phyloP scores from a whole-genome alignment of 2,113 vertebrate species.

The Rattus norvegicus region DNA sequence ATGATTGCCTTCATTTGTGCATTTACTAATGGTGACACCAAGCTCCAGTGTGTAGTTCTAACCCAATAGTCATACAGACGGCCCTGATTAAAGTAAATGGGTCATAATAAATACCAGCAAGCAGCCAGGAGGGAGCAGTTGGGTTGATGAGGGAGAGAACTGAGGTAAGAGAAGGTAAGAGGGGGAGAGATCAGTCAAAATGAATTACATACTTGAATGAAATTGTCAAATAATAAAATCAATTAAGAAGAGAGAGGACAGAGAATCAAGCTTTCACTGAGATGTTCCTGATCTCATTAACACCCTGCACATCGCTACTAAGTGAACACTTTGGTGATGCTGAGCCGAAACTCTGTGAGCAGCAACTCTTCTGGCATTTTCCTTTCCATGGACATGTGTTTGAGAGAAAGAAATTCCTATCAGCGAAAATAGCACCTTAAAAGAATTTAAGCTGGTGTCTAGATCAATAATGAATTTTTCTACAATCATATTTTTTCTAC shows the following conservation, averaged over 20 bases:
- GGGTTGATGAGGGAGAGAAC: background rate
- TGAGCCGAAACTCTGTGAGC: background rate
- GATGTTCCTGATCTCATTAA: no score
- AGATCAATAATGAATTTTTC: background rate
- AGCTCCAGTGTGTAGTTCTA: background rate
- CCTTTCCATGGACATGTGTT: background rate
- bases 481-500: background rate
- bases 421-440: background rate
- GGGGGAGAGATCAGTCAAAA: background rate
- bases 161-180: background rate
- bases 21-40: background rate
- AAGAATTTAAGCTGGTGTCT: background rate
- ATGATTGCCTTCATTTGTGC: background rate
- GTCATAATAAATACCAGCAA: background rate
- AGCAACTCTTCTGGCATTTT: background rate
- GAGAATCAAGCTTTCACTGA: background rate
- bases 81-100: background rate
- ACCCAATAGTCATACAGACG: background rate
- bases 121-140: no score
- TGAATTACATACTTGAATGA: no score
- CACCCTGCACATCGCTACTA: background rate
- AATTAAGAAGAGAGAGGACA: background rate
- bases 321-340: background rate
- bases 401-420: background rate
- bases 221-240: background rate